Percentiles rank a stretch among this genome's conserved stretches.
Conservation (phyloP, 2,113 vertebrate species). For the Neolamprologus tretocephalus region DNA sequence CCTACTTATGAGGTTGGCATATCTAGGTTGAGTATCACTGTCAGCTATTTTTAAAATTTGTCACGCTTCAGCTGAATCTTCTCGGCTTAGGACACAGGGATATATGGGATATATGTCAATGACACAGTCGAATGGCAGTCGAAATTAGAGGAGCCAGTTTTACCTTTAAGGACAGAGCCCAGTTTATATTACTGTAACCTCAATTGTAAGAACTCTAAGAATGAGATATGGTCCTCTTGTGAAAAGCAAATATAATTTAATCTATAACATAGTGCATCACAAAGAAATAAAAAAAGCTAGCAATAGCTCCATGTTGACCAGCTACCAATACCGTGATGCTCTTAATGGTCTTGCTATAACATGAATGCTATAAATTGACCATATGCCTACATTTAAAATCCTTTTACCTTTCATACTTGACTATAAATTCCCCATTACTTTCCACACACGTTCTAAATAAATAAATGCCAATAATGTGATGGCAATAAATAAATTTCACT, state of each 20-base stretch:
- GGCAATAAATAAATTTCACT: neutral
- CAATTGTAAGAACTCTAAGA: neutral
- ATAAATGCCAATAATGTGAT: neutral
- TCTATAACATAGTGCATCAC: neutral
- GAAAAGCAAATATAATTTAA: neutral
- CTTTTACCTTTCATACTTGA: neutral
- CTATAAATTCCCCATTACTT: neutral
- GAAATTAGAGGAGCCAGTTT: neutral
- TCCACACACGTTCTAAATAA: neutral
- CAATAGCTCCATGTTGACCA: neutral
- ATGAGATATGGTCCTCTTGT: neutral
- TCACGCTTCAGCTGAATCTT: slow-evolving; percentile 22
- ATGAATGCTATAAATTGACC: neutral
- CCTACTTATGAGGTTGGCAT: slow-evolving; percentile 10
- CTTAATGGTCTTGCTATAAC: neutral
- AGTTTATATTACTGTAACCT: neutral
- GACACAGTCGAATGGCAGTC: neutral
- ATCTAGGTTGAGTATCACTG: slow-evolving; percentile 49
- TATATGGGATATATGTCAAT: neutral
- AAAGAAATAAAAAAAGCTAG: neutral
- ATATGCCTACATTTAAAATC: neutral
- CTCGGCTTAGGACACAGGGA: neutral
- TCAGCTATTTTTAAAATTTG: slow-evolving; percentile 46
- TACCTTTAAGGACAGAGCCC: neutral
- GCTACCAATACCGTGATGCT: neutral